phyloP scores from a whole-genome alignment of 1,140 invertebrate genomes.

The Drosophila ohnishii region DNA sequence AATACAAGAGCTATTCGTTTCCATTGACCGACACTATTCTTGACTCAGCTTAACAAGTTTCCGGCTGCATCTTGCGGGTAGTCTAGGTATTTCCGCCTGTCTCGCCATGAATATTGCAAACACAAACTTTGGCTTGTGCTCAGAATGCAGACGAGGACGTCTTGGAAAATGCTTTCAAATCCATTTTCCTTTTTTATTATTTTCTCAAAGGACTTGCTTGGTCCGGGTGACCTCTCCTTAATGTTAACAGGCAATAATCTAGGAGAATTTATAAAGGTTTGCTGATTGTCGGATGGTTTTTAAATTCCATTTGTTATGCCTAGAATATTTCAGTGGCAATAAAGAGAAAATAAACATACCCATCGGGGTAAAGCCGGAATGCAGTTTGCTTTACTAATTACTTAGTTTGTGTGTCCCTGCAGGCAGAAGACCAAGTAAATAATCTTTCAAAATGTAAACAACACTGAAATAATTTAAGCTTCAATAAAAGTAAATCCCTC shows the following conservation, averaged over 20 bases:
- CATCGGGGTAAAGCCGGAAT: not conserved
- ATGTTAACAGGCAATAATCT: not conserved
- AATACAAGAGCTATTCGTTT: not conserved
- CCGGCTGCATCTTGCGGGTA: not conserved
- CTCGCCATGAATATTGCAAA: slow-evolving; percentile 16
- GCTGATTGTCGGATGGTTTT: not conserved
- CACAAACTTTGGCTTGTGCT: not conserved
- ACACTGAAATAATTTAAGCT: not conserved
- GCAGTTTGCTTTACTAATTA: not conserved
- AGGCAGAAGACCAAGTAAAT: not conserved
- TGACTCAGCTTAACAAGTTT: not conserved
- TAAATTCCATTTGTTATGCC: not conserved
- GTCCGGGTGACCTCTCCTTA: not conserved
- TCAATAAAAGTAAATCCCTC: not conserved
- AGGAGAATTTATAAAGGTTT: not conserved
- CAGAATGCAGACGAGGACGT: not conserved
- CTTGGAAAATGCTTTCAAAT: slow-evolving; percentile 2
- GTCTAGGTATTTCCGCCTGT: slow-evolving; percentile 3
- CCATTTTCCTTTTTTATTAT: not conserved
- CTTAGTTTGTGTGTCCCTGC: not conserved
- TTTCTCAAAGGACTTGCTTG: not conserved
- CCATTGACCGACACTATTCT: not conserved
- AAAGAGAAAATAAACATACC: too few relatives aligned
- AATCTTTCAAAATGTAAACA: not conserved
- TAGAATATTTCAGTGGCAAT: not conserved